Evolutionary conservation across 2,797 vertebrate species (phyloP), one percentile per base, ranked within the genome.

Genomic region (Tenualosa thibaudeaui): DNA sequence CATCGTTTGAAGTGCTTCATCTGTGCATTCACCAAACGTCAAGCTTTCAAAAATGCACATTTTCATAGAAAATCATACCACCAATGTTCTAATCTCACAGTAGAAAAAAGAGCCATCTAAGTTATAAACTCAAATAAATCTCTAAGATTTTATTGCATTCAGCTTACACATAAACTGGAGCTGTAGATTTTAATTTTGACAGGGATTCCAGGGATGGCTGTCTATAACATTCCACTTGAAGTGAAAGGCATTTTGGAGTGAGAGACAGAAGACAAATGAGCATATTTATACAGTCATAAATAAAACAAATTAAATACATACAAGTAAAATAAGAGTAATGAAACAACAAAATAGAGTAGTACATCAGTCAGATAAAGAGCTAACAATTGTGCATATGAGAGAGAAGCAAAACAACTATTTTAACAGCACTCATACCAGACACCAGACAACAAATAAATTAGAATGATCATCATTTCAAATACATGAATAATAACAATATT

Each of bases 121-220:
- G 37, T 86, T 89, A 53, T 58, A 31, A 90, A 89, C 90, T 93
- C 88, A 93, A 93, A 93, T 91, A 93, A 93, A 94, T 89, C 88
- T 91, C 84, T 84, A 86, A 86, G 85, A 88, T 90, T 95, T 94
- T 95, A 96, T 95, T 95, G 87, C 86, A 85, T 90, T 88, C 84
- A 91, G 62, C 91, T 89, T 90, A 90, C 90, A 93, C 89, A 91
- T 62, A 82, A 93, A 84, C 89, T 85, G 87, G 89, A 89, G 78
- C 88, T 91, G 87, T 89, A 85, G 89, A 84, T 86, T 78, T 43
- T 6, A 46, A 40, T 78, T 78, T 78, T 81, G 88, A 91, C 71
- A 3, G 86, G 87, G 89, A 88, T 78, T 78, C 26, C 62, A 3
- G 65, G 87, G 90, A 89, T 82, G 86, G 84, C 82, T 40, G 81